Evolutionary conservation across 2,797 vertebrate species (phyloP).

Genomic region (Okamejei kenojei): DNA sequence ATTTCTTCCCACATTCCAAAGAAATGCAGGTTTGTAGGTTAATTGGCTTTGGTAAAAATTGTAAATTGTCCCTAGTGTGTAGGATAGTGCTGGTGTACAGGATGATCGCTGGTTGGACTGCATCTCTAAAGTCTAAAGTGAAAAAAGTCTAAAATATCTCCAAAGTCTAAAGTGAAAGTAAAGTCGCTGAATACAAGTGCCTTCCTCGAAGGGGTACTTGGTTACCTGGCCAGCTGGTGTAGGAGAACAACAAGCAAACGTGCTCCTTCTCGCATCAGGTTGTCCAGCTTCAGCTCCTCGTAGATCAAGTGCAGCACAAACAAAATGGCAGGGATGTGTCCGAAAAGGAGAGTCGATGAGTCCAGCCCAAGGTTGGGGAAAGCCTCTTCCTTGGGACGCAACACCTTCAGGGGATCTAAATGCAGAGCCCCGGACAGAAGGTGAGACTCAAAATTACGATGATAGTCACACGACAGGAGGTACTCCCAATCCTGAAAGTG

Average conservation of each 20-base stretch:
- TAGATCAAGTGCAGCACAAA: slow-evolving; percentile 90
- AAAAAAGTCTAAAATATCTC: too few relatives aligned
- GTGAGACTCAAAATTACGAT: slow-evolving; percentile 72
- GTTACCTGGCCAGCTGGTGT: slow-evolving; percentile 85
- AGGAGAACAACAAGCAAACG: slow-evolving; percentile 78
- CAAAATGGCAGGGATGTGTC: slow-evolving; percentile 84
- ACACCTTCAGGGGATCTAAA: slow-evolving; percentile 55
- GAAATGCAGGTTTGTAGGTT: too few relatives aligned
- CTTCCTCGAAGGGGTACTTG: neutral
- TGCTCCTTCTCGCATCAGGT: slow-evolving; percentile 78
- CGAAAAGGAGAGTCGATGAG: slow-evolving; percentile 78
- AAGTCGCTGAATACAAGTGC: neutral
- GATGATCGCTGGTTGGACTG: too few relatives aligned
- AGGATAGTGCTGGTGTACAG: too few relatives aligned
- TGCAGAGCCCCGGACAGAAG: slow-evolving; percentile 59
- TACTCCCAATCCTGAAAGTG: slow-evolving; percentile 83
- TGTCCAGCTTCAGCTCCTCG: slow-evolving; percentile 88
- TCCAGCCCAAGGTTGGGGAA: slow-evolving; percentile 67
- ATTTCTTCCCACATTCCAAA: too few relatives aligned
- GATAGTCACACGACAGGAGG: slow-evolving; percentile 77
- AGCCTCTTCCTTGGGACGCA: slow-evolving; percentile 51
- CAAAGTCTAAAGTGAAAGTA: too few relatives aligned
- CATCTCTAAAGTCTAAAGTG: too few relatives aligned
- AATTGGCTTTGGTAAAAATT: too few relatives aligned
- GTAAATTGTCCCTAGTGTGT: too few relatives aligned